These are phyloP conservation scores for Apteryx mantelli DNA, from an alignment of 2,113 vertebrate species.

Conservation along the genomic window DNA sequence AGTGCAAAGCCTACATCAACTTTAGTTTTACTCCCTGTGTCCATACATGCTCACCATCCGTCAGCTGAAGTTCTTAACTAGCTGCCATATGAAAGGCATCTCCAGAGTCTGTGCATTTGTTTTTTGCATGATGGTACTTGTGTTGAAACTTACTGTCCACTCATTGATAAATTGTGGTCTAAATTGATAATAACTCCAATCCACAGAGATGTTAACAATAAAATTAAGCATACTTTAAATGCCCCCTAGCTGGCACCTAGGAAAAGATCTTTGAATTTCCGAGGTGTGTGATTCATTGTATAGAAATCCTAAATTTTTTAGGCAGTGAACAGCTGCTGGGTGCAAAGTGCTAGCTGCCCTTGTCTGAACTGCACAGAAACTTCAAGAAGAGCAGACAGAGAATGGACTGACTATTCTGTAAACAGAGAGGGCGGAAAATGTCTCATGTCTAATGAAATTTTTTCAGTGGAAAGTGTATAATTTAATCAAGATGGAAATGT, in stretches of 20 bases:
- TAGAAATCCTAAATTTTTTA: not conserved
- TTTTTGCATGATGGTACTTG: not conserved
- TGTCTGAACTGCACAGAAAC: not conserved
- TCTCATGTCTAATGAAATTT: not conserved
- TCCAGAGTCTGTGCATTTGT: not conserved
- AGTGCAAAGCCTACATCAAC: not conserved
- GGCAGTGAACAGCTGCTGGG: not conserved
- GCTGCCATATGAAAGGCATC: not conserved
- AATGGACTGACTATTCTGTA: not conserved
- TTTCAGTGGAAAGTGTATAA: not conserved
- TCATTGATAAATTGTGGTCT: not conserved
- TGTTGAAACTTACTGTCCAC: not conserved
- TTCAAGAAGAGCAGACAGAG: not conserved
- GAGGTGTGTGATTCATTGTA: not conserved
- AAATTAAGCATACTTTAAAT: not conserved
- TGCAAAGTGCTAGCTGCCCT: not conserved
- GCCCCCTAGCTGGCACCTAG: not conserved
- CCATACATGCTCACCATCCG: not conserved
- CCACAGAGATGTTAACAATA: not conserved
- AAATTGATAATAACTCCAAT: not conserved
- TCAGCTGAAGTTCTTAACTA: not conserved
- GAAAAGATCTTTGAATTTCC: not conserved
- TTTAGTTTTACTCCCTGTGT: not conserved
- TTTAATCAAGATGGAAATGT: slow-evolving; percentile 35
- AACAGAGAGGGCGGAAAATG: not conserved